These are phyloP conservation scores for Calypte anna DNA, from an alignment of 2,113 vertebrate species.

Conservation along the genomic window DNA sequence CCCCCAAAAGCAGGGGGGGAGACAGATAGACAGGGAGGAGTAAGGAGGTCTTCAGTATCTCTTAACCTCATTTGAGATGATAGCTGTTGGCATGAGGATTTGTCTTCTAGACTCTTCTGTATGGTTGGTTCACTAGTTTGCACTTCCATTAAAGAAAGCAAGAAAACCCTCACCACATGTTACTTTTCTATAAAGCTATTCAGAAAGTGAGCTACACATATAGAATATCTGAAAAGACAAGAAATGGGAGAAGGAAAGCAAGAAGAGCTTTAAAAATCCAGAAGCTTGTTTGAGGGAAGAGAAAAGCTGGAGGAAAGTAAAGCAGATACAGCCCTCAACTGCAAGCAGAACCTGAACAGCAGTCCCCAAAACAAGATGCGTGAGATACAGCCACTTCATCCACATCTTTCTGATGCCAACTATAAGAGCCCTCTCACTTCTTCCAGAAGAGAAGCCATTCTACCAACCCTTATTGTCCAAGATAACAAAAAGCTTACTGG, in stretches of 20 bases:
- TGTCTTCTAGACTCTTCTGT: background rate
- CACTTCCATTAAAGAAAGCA: background rate
- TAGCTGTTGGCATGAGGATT: background rate
- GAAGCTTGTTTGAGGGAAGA: background rate
- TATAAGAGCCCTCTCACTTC: background rate
- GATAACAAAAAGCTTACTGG: background rate
- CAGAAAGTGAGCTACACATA: background rate
- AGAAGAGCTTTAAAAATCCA: background rate
- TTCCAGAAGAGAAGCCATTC: background rate
- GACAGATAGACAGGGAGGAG: background rate
- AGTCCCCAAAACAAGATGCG: background rate
- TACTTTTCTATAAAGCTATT: background rate
- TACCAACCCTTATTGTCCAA: background rate
- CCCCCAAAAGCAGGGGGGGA: background rate
- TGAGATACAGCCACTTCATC: background rate
- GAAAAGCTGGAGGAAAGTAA: background rate
- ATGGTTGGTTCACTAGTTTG: background rate
- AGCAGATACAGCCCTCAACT: background rate
- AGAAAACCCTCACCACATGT: background rate
- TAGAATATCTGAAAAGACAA: background rate
- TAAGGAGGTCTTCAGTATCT: fast-evolving
- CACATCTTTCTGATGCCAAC: too few relatives aligned
- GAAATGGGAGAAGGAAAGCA: background rate
- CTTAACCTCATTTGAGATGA: fast-evolving
- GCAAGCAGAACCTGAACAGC: background rate